Evolutionary conservation across 2,797 vertebrate genomes (phyloP).

Genomic region (Peromyscus attwateri): DNA sequence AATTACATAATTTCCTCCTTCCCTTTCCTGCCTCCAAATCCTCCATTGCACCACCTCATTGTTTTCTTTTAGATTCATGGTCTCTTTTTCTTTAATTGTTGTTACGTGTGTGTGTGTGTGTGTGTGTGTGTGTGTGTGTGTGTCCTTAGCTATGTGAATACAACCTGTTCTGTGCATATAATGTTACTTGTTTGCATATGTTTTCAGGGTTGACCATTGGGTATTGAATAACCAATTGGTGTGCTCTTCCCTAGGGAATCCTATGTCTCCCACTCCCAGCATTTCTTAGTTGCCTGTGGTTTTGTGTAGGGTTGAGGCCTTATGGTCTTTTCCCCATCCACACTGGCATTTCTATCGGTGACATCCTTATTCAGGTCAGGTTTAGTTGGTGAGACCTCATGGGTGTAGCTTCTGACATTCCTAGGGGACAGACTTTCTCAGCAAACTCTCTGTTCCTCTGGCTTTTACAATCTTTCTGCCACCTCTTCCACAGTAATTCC

Average conservation of each 20-base stretch:
- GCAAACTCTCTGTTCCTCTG: background rate
- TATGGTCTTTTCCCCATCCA: background rate
- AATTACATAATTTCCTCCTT: background rate
- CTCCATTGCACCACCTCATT: background rate
- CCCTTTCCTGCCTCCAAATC: background rate
- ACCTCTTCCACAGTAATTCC: background rate
- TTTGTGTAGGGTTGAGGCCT: background rate
- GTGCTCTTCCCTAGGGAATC: background rate
- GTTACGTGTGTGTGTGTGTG: background rate
- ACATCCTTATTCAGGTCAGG: background rate
- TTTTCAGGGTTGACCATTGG: background rate
- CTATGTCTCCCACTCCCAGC: background rate
- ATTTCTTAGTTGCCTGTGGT: background rate
- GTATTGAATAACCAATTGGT: background rate
- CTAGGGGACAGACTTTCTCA: background rate
- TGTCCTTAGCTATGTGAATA: background rate
- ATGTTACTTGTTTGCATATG: background rate
- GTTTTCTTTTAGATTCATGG: background rate
- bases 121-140: background rate
- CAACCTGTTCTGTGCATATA: background rate
- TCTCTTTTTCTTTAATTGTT: background rate
- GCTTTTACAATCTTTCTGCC: background rate
- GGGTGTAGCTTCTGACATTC: background rate
- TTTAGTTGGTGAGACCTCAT: background rate
- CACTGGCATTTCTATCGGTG: background rate